Base-by-base conservation (phyloP, 2,113 vertebrate species). In the Oceanites oceanicus region DNA sequence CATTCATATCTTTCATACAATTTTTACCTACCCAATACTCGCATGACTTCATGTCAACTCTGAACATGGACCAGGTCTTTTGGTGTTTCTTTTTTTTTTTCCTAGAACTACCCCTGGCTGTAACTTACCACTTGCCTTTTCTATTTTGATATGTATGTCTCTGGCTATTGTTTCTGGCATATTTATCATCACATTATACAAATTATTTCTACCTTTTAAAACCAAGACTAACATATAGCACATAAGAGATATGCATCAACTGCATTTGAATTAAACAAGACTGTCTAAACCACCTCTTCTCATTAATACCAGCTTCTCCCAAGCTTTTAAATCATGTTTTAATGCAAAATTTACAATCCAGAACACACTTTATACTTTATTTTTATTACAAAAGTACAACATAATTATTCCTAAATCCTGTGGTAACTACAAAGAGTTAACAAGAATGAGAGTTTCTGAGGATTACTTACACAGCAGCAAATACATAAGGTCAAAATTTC, bases 401-500 rank as follows among this genome's bases (percentile, higher is more conserved):
- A 22, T 27, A 73, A 74, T 66, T 73, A 77, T 76, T 93, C 27
- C 29, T 52, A 53, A 50, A 0, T 59, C 73, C 42, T 66, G 15
- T 34, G 32, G 40, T 74, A 91, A 75, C 81, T 74, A 67, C 38
- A 75, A 96, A 89, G 32, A 80, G 92, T 95, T 92, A 93, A 88
- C 22, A 84, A 76, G 10, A 79, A 32, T 66, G 45, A 61, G 73
- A 92, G 52, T 63, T 95, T 58, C 68, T 63, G 58, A 85, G 71
- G 91, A 79, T 93, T 96, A 90, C 91, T 96, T 95, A 92, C 17
- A 5, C 63, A 94, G 88, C 70, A 95, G 77, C 76, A 95, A 95
- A 97, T 78, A 91, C 47, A 76, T 78, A 76, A 94, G 76, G 87
- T 80, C 95, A 94, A 77, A 88, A 84, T 82, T 94, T 92, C 92